Conservation (phyloP, 1,140 invertebrate species). For the Trachymyrmex cornetzi region DNA sequence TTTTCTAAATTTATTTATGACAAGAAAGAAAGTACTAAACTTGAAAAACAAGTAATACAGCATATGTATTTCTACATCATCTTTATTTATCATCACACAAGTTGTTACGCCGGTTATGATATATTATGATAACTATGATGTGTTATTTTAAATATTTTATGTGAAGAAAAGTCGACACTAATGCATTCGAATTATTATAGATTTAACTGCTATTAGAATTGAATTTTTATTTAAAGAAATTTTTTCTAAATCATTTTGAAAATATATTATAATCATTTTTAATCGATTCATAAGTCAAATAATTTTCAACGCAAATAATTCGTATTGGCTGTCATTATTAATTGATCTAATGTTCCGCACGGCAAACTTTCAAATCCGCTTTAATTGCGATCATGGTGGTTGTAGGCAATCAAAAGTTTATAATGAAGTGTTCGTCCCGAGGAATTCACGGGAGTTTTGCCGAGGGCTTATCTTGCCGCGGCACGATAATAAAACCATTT, state of each 20-base stretch:
- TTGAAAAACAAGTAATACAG: background rate
- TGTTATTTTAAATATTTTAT: slow-evolving; percentile 7
- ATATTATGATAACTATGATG: background rate
- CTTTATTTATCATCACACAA: slow-evolving; percentile 17
- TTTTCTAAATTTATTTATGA: slow-evolving; percentile 15
- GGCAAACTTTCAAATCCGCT: slow-evolving; percentile 66
- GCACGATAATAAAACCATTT: slow-evolving; percentile 75
- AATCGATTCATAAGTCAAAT: slow-evolving; percentile 1
- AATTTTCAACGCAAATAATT: slow-evolving; percentile 13
- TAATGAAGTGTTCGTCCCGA: slow-evolving; percentile 75
- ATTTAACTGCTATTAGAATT: background rate
- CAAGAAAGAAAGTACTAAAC: background rate
- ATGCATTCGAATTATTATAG: background rate
- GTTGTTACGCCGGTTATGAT: background rate
- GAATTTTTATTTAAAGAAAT: background rate
- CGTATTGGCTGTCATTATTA: slow-evolving; percentile 15
- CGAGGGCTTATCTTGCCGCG: slow-evolving; percentile 67
- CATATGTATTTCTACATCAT: background rate
- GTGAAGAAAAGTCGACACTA: too few relatives aligned
- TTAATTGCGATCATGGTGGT: slow-evolving; percentile 70
- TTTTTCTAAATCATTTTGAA: background rate
- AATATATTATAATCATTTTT: background rate
- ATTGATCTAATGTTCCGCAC: slow-evolving; percentile 33
- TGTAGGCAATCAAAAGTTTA: slow-evolving; percentile 73
- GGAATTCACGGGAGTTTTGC: slow-evolving; percentile 63